Base-by-base conservation (phyloP, 2,797 vertebrate genomes). In the Lacerta agilis region DNA sequence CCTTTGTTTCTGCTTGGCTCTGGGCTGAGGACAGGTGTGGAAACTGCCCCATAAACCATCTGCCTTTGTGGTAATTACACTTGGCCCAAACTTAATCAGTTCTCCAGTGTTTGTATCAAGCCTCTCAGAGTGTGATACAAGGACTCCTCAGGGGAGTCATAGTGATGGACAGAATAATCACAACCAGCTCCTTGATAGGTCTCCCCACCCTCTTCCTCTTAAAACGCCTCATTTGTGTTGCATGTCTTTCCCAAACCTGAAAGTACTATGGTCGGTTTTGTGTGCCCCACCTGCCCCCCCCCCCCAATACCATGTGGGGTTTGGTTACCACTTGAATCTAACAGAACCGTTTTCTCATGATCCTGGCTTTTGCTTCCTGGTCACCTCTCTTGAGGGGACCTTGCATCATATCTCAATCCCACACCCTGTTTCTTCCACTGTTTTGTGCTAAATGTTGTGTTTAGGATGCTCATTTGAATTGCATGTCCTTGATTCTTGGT, bases 1-100 rank as follows among this genome's bases (percentile, higher is more conserved):
- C 13, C 45, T 83, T 58, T 83, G 17, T 77, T 78, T 83, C n/a
- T 75, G 58, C 69, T 81, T 76, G 78, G 77, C 36, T 73, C 33
- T 81, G 36, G 43, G 29, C 58, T 41, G 33, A 66, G 58, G 61
- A 67, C 78, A 89, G 33, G 72, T 89, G 55, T 81, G 83, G 81
- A 81, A 81, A 81, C 43, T 75, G 58, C 11, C 88, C 79, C 41
- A 49, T 66, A 45, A 75, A 76, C 83, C 83, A 85, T 81, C 67
- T 75, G 82, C 11, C 83, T 85, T 79, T 85, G 25, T 67, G 58
- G 36, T 85, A 20, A 36, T 85, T 73, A 41, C 58, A 76, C 78
- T 72, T 80, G 43, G 55, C 20, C 33, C 73, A 89, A 85, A 78
- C 79, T 85, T 75, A 75, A 81, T 41, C 23, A 49, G 6, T 85